phyloP scores from a whole-genome alignment of 2,113 vertebrate species.

The Atractosteus spatula region DNA sequence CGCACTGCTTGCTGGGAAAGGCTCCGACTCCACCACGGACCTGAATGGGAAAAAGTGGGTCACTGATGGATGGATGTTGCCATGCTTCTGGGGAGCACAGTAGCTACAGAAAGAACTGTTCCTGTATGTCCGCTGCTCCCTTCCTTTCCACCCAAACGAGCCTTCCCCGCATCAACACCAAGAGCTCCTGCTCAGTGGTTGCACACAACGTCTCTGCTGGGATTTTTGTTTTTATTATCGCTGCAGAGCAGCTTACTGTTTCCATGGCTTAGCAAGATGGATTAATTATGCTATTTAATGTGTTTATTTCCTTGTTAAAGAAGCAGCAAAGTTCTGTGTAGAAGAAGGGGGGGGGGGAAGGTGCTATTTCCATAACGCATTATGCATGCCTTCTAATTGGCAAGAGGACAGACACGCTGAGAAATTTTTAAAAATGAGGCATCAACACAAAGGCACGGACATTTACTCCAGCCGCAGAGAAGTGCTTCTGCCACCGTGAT shows the following conservation, averaged over 20 bases:
- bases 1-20: neutral
- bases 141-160: conserved; percentile 14
- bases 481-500: conserved; percentile 13
- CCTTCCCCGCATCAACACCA: neutral
- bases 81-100: neutral
- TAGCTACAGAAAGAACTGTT: too few relatives aligned
- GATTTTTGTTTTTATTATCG: conserved; percentile 37
- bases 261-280: conserved; percentile 51
- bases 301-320: conserved; percentile 51
- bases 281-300: conserved; percentile 57
- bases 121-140: neutral
- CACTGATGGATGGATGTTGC: neutral
- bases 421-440: conserved; percentile 16
- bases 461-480: neutral
- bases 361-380: conserved; percentile 39
- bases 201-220: conserved; percentile 25
- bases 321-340: conserved; percentile 39
- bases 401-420: conserved; percentile 25
- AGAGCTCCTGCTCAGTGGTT: neutral
- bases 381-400: conserved; percentile 47
- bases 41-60: neutral
- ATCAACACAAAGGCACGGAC: conserved; percentile 14
- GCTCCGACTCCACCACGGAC: neutral
- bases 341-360: conserved; percentile 26
- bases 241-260: conserved; percentile 48